A percentile compares a stretch with the other conserved stretches of the same genome.
Evolutionary conservation across 2,113 vertebrate species (phyloP).

Genomic region (Ptilorrhoa leucosticta): DNA sequence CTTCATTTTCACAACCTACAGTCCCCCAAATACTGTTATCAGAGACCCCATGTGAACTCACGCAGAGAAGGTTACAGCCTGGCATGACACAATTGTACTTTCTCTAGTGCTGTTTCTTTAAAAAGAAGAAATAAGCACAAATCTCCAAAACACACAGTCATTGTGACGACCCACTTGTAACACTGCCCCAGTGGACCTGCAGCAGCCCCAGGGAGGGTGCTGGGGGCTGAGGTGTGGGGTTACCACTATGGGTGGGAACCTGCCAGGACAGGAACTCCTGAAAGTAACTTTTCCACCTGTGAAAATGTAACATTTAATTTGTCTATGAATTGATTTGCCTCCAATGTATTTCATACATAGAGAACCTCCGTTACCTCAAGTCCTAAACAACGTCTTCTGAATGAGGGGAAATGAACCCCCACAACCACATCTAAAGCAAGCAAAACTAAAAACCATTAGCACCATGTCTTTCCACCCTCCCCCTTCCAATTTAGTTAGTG

Average conservation of each 20-base stretch:
- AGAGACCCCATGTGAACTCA: neutral
- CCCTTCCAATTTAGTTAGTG: slow-evolving; percentile 7
- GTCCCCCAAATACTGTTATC: neutral
- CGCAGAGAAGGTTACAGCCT: neutral
- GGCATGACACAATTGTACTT: neutral
- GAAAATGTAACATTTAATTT: neutral
- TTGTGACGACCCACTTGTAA: no score
- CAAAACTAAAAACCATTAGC: neutral
- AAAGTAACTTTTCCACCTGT: neutral
- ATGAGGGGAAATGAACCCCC: neutral
- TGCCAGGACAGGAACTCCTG: neutral
- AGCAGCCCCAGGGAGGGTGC: neutral
- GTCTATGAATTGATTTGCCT: neutral
- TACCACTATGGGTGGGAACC: neutral
- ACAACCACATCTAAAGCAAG: neutral
- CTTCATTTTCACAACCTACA: neutral
- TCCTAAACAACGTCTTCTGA: neutral
- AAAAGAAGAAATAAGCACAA: neutral
- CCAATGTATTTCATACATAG: neutral
- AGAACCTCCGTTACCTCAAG: neutral
- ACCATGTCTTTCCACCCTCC: neutral
- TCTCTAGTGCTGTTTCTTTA: neutral
- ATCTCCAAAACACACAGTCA: neutral
- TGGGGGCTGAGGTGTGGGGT: neutral
- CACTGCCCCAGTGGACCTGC: neutral